Evolutionary conservation across 1,140 invertebrate species (phyloP), one percentile per base, ranked within the genome.

Genomic region (Littorina saxatilis): DNA sequence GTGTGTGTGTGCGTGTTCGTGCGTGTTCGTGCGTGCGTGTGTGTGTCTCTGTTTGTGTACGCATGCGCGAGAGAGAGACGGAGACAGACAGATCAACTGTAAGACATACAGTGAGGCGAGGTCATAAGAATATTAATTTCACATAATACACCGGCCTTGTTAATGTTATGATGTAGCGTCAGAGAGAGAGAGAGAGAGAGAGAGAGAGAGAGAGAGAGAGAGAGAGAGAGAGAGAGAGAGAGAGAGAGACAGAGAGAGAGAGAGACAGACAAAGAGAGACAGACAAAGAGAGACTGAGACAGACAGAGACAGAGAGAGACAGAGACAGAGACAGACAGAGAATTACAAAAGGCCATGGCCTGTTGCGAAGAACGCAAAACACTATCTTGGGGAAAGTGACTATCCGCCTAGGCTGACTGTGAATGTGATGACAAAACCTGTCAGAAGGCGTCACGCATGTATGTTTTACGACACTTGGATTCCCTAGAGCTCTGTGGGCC

Each of bases 21-120:
- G 58, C n/a, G 58, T 23, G 58, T 61, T 9, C 27, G 58, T 61
- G 58, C 27, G 58, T 61, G 58, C n/a, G 58, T 61, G 58, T 61
- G 58, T 61, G 58, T 23, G 58, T 61, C 9, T 23, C 9, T 61
- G 58, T 23, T 9, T 61, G 58, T 23, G 58, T 61, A 17, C 43
- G 43, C 17, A 47, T 17, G 43, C 43, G 43, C 43, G 43, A 58
- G 55, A 58, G 55, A 58, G 55, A 58, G 55, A 58, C 9, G n/a
- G 55, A 58, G 55, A 58, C 9, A 58, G 55, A 58, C 9, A 58
- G 55, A 58, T 9, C 9, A 23, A 63, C 4, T 5, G 27, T 11
- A 63, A 63, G 61, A 63, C 11, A 63, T 27, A 75, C n/a, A 27
- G 40, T 17, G 40, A 52, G 73, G 27, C 43, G 39, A 39, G 13